Conservation (phyloP, 2,113 vertebrate genomes). For the Paralichthys olivaceus region DNA sequence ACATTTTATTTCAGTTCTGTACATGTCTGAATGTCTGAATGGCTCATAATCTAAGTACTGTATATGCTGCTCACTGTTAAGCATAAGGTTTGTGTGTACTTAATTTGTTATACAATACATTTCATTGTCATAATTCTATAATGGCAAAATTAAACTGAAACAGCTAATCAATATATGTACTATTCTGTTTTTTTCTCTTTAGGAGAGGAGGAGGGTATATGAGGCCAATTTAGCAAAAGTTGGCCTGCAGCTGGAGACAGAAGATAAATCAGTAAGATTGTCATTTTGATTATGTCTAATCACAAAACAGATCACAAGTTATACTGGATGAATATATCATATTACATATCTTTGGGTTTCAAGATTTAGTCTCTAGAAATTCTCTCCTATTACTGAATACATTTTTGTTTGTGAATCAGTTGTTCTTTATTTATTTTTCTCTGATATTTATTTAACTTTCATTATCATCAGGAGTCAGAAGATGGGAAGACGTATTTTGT, state of each 20-base stretch:
- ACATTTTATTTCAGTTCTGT: background rate
- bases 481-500: conserved; percentile 92
- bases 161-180: background rate
- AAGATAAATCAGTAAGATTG: conserved; percentile 90
- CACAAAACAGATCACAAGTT: too few species aligned
- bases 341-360: background rate
- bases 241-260: conserved; percentile 93
- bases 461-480: conserved; percentile 88
- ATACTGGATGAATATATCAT: background rate
- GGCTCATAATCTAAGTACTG: background rate
- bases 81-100: background rate
- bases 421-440: background rate
- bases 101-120: background rate
- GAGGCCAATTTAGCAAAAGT: conserved; percentile 88
- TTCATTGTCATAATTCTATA: background rate
- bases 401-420: too few species aligned
- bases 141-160: background rate
- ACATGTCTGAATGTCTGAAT: background rate
- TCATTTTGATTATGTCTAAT: background rate
- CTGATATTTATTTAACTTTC: background rate
- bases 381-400: background rate
- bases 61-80: background rate
- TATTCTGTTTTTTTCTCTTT: conserved; percentile 1
- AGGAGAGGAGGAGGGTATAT: conserved; percentile 93
- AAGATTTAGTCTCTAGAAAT: background rate